Base-by-base conservation (phyloP, 1,140 invertebrate species). In the Hypsibius dujardini region DNA sequence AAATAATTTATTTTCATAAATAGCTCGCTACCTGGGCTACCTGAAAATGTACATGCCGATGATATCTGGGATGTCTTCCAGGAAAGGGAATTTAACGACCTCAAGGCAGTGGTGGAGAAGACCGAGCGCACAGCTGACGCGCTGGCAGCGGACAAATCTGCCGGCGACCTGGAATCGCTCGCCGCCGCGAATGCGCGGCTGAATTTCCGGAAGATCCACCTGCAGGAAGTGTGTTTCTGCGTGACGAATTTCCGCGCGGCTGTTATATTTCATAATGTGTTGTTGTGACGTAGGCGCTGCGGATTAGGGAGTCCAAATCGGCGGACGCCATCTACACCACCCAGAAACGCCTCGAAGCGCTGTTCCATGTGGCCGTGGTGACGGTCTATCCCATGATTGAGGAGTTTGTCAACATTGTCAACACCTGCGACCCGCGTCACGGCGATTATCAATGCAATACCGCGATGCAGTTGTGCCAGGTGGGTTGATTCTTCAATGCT, bases 401-500 rank as follows among this genome's bases (percentile, higher is more conserved):
- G 7, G 62, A 67, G 45, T 7, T 67, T 42, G 12, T 42, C 42
- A 67, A 67, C 42, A 42, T 42, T 42, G 62, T 67, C 62, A 67
- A 67, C 62, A 42, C 62, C 42, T 67, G 62, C 45, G 42, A 12
- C 45, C 62, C 62, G 3, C 12, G 12, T 42, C 62, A 67, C 83
- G 92, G 92, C 1, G 95, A 98, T 81, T 99, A 98, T 77, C 95
- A 99, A 79, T 98, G 92, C 79, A 98, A 97, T 78, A 91, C 88
- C 77, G 90, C 94, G 2, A 88, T 97, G 87, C 82, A 85, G 47
- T 84, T 97, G 71, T 83, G 85, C n/a, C 87, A 90, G 80, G 79
- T 88, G 74, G 71, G 74, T 28, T 28, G 28, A 28, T 28, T 28
- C 28, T 0, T 28, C 28, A 28, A 28, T 28, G 28, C 28, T 28